Evolutionary conservation across 2,888 invertebrate genomes (phyloP).

Genomic region (Amphipoea lucens): DNA sequence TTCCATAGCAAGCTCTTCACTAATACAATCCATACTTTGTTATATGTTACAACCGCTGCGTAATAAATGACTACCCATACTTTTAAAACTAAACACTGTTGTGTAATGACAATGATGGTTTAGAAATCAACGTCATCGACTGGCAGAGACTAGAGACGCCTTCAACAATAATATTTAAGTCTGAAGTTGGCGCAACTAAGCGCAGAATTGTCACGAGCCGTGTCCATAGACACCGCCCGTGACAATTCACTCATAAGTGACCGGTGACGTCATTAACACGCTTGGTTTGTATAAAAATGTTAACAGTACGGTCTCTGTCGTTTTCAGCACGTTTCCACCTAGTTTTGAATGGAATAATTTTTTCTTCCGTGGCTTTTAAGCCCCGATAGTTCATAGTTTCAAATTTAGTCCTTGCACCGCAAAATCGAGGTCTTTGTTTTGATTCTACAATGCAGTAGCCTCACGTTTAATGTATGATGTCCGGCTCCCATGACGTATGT

Average conservation of each 20-base stretch:
- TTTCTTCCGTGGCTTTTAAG: neutral
- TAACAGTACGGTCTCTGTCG: neutral
- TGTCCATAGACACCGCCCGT: no score
- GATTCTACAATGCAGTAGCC: neutral
- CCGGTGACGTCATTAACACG: neutral
- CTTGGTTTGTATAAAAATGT: neutral
- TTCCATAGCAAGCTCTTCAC: neutral
- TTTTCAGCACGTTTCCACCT: neutral
- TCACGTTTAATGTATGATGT: slow-evolving; percentile 46
- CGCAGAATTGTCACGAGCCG: neutral
- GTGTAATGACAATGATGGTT: neutral
- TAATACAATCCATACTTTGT: neutral
- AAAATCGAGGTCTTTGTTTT: neutral
- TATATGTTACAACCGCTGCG: neutral
- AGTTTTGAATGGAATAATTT: neutral
- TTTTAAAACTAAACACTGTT: neutral
- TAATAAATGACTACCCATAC: neutral
- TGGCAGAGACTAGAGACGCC: neutral
- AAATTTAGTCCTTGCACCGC: neutral
- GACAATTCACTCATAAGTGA: neutral
- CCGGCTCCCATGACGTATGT: slow-evolving; percentile 38
- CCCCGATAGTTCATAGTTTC: neutral
- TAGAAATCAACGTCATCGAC: neutral
- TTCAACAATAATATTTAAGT: neutral
- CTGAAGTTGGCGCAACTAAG: neutral